Conservation (phyloP, 2,888 invertebrate genomes). For the Macaria liturata region DNA sequence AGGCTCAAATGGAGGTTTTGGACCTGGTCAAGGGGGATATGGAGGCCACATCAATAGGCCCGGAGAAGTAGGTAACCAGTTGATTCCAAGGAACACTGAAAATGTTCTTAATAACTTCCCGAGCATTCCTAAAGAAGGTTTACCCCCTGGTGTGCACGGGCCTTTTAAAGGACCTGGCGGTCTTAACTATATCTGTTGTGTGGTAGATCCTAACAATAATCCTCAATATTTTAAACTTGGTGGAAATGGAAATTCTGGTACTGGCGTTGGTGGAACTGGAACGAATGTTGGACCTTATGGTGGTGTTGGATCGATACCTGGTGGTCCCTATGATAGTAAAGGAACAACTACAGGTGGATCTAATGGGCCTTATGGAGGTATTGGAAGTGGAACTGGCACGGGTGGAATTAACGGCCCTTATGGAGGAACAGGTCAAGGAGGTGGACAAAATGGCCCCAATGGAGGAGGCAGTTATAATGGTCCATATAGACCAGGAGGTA, state of each 20-base stretch:
- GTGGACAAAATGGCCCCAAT: constrained; percentile 4
- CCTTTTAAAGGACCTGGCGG: constrained; percentile 44
- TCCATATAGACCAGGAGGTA: neutral
- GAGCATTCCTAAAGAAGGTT: constrained; percentile 16
- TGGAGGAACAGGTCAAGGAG: constrained; percentile 3
- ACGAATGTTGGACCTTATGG: constrained; percentile 12
- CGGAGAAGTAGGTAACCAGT: too few species aligned
- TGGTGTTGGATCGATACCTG: constrained; percentile 9
- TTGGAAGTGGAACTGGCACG: neutral
- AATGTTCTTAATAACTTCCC: constrained; percentile 7
- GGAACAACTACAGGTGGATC: constrained; percentile 3
- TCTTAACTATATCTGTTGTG: constrained; percentile 50
- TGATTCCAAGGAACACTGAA: constrained; percentile 3
- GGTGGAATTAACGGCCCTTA: constrained; percentile 1
- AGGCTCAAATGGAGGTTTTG: neutral
- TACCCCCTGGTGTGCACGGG: constrained; percentile 40
- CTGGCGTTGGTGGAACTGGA: constrained; percentile 5
- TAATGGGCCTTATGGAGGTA: constrained; percentile 1
- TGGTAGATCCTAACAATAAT: constrained; percentile 42
- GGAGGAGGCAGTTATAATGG: constrained; percentile 3
- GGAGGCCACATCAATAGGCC: neutral
- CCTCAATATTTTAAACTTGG: constrained; percentile 35
- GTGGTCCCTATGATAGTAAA: constrained; percentile 7
- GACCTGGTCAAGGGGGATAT: constrained; percentile 6
- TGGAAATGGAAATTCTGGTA: constrained; percentile 14